These are phyloP conservation scores for Drosophila borborema DNA, from an alignment of 2,888 invertebrate genomes.

Conservation along the genomic window DNA sequence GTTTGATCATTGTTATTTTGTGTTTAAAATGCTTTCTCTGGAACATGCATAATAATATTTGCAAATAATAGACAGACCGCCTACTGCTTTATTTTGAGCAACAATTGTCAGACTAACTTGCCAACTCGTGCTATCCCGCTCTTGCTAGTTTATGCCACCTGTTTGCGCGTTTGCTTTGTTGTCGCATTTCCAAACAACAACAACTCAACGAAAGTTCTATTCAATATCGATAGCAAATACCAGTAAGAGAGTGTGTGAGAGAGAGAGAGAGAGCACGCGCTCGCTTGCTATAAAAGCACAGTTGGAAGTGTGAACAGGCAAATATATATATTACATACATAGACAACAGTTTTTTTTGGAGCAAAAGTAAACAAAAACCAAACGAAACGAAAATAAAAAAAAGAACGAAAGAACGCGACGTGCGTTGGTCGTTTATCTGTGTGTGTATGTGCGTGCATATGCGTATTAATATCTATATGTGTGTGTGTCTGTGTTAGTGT, in stretches of 20 bases:
- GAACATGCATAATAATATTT: conserved; percentile 67
- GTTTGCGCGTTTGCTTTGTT: conserved; percentile 57
- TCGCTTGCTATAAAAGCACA: conserved; percentile 45
- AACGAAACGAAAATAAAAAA: conserved; percentile 33
- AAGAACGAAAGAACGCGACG: conserved; percentile 55
- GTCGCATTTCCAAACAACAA: conserved; percentile 44
- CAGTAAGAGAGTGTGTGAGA: conserved; percentile 45
- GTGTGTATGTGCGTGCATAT: conserved; percentile 29
- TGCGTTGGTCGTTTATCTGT: conserved; percentile 41
- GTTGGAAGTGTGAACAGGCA: conserved; percentile 69
- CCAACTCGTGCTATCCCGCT: conserved; percentile 17
- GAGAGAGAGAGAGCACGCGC: conserved; percentile 3
- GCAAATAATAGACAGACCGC: conserved; percentile 18
- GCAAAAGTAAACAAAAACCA: conserved; percentile 71
- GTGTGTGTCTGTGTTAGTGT: conserved; percentile 34
- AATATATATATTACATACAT: conserved; percentile 25
- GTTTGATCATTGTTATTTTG: conserved; percentile 19
- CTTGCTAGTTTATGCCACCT: conserved; percentile 49
- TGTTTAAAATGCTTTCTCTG: conserved; percentile 53
- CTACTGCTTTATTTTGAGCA: conserved; percentile 19
- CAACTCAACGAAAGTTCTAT: conserved; percentile 48
- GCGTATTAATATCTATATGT: conserved; percentile 34
- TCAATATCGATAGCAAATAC: conserved; percentile 60
- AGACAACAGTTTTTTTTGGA: conserved; percentile 33
- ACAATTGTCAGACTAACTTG: conserved; percentile 27